phyloP scores from a whole-genome alignment of 2,113 vertebrate species.

The Micronycteris hirsuta region DNA sequence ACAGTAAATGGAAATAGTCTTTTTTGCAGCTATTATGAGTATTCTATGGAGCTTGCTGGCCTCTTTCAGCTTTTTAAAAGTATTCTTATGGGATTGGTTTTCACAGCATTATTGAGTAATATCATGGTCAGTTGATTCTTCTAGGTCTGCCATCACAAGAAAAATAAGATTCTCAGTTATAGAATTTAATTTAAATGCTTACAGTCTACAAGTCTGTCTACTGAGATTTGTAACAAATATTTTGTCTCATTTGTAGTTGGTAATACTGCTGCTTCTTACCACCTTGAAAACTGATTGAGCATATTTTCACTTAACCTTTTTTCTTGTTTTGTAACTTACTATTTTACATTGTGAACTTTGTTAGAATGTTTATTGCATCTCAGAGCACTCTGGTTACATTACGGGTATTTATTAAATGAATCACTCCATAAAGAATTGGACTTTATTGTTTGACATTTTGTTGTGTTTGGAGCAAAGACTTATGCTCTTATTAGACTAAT shows the following conservation, averaged over 20 bases:
- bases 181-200: not conserved
- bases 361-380: constrained; percentile 17
- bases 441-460: not conserved
- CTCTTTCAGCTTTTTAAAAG: not conserved
- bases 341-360: constrained; percentile 2
- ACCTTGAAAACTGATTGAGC: not conserved
- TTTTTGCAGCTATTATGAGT: not conserved
- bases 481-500: not conserved
- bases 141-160: not conserved
- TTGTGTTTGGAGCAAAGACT: not conserved
- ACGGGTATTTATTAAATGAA: not conserved
- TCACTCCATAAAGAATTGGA: not conserved
- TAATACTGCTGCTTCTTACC: not conserved
- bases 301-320: constrained; percentile 3
- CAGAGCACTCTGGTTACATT: not conserved
- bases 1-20: not conserved
- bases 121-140: not conserved
- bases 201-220: not conserved
- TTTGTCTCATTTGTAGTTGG: not conserved
- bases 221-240: not conserved
- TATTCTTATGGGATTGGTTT: not conserved
- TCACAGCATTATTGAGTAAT: not conserved
- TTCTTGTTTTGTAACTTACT: constrained; percentile 15
- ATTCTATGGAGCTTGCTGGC: not conserved
- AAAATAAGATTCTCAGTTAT: not conserved